Conservation (phyloP, 1,140 invertebrate genomes). For the Drosophila bocki region DNA sequence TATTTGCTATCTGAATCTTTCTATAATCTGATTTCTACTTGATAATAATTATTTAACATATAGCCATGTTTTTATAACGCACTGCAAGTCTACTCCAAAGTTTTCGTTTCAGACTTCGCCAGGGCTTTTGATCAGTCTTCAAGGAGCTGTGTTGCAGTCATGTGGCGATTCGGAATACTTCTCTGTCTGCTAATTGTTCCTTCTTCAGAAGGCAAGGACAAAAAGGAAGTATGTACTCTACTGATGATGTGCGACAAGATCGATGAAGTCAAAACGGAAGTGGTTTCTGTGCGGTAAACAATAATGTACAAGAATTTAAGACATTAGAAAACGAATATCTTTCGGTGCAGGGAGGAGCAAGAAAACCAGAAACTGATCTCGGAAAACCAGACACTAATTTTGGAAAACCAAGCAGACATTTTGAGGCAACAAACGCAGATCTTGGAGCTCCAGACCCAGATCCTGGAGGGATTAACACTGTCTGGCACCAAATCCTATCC, state of each 20-base stretch:
- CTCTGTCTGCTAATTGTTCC: too few relatives aligned
- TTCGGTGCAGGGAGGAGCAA: neutral
- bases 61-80: neutral
- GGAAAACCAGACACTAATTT: neutral
- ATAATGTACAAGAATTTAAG: too few relatives aligned
- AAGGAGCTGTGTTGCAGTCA: too few relatives aligned
- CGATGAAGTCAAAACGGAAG: too few relatives aligned
- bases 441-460: neutral
- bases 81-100: neutral
- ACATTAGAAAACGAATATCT: too few relatives aligned
- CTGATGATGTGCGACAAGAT: too few relatives aligned
- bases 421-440: slow-evolving; percentile 1
- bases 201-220: too few relatives aligned
- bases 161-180: too few relatives aligned
- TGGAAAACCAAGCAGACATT: slow-evolving; percentile 1
- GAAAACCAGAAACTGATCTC: neutral
- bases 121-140: too few relatives aligned
- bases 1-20: neutral
- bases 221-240: too few relatives aligned
- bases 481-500: neutral
- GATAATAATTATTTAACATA: neutral
- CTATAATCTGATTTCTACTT: neutral
- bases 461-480: neutral
- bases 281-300: too few relatives aligned
- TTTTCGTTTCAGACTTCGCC: neutral